A percentile compares a stretch with the other conserved stretches of the same genome.
Evolutionary conservation across 2,888 invertebrate species (phyloP).

Genomic region (Agrotis segetum): DNA sequence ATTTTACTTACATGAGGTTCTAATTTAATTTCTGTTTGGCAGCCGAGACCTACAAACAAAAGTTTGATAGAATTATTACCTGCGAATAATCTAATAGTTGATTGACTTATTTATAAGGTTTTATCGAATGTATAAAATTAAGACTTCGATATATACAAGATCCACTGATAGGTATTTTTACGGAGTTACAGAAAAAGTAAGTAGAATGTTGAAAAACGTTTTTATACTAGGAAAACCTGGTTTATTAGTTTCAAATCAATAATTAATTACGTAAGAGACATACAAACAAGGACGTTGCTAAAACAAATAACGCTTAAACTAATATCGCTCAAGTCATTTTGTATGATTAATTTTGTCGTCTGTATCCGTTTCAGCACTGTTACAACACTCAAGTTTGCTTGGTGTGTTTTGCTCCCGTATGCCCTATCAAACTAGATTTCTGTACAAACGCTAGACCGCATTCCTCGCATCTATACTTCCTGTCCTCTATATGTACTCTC

Average conservation of each 20-base stretch:
- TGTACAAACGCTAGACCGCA: constrained; percentile 57
- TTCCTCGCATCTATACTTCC: constrained; percentile 50
- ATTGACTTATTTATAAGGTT: constrained; percentile 11
- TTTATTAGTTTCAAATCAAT: too few species aligned
- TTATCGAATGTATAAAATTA: background rate
- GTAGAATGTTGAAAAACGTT: too few species aligned
- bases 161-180: background rate
- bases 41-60: constrained; percentile 73
- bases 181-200: too few species aligned
- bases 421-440: constrained; percentile 52
- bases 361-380: too few species aligned
- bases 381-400: background rate
- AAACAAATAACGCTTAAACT: too few species aligned
- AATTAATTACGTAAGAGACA: too few species aligned
- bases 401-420: constrained; percentile 48
- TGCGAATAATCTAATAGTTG: constrained; percentile 6
- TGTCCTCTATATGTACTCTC: constrained; percentile 53
- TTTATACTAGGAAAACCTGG: too few species aligned
- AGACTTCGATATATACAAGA: background rate
- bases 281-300: too few species aligned
- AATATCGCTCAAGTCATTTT: too few species aligned
- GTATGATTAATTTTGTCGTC: too few species aligned
- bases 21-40: constrained; percentile 58
- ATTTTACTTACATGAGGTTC: constrained; percentile 56
- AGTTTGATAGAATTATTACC: constrained; percentile 52